A percentile compares a stretch with the other conserved stretches of the same genome.
Conservation (phyloP, 2,888 invertebrate genomes). For the Sinotaia quadrata region DNA sequence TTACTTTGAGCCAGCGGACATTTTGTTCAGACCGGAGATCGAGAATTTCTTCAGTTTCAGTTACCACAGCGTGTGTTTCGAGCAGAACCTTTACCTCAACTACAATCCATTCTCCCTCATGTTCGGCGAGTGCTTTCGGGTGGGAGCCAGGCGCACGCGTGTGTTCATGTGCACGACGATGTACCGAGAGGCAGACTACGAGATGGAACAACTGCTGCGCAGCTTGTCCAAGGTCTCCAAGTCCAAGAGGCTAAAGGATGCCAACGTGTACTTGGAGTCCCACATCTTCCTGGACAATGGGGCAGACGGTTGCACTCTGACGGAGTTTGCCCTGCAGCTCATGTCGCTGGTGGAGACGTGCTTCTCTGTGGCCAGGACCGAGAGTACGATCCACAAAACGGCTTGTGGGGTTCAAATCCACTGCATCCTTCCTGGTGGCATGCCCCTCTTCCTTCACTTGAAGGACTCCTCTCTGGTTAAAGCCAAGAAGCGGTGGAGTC, state of each 20-base stretch:
- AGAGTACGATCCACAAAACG: slow-evolving; percentile 45
- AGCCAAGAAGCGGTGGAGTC: slow-evolving; percentile 60
- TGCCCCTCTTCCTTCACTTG: slow-evolving; percentile 56
- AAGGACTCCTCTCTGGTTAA: slow-evolving; percentile 53
- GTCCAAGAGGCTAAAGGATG: slow-evolving; percentile 39
- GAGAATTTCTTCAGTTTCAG: slow-evolving; percentile 42
- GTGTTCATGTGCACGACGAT: slow-evolving; percentile 59
- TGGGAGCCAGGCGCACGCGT: slow-evolving; percentile 28
- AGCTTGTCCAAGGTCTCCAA: slow-evolving; percentile 50
- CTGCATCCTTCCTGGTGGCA: slow-evolving; percentile 46
- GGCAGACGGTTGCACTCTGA: slow-evolving; percentile 42
- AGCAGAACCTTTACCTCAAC: slow-evolving; percentile 46
- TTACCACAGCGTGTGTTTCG: slow-evolving; percentile 45
- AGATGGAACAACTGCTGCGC: slow-evolving; percentile 51
- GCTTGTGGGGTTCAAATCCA: slow-evolving; percentile 54
- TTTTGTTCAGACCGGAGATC: slow-evolving; percentile 40
- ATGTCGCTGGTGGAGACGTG: slow-evolving; percentile 46
- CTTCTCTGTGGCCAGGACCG: slow-evolving; percentile 38
- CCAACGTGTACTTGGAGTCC: slow-evolving; percentile 48
- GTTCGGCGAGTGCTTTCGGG: slow-evolving; percentile 32
- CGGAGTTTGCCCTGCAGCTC: slow-evolving; percentile 53
- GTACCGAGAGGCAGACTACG: slow-evolving; percentile 57
- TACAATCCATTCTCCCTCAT: slow-evolving; percentile 34
- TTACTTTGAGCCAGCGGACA: slow-evolving; percentile 31
- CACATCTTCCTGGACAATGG: slow-evolving; percentile 60